phyloP scores from a whole-genome alignment of 2,797 vertebrate species.

The Pristis pectinata region DNA sequence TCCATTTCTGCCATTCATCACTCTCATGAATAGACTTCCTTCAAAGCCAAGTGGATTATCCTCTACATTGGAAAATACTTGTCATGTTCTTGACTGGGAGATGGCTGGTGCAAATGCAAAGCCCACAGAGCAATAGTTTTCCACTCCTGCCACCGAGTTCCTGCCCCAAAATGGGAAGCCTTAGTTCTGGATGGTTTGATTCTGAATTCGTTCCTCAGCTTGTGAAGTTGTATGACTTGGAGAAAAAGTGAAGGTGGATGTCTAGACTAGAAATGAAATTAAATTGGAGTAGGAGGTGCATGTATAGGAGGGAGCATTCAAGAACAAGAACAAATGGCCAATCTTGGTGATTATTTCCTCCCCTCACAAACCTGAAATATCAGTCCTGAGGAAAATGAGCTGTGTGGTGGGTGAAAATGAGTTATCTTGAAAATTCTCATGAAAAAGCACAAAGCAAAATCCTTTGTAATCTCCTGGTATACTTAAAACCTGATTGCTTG shows the following conservation, averaged over 20 bases:
- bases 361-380: too few species aligned
- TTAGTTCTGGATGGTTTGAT: not conserved
- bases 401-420: not conserved
- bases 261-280: not conserved
- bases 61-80: not conserved
- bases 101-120: not conserved
- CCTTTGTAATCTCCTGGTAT: not conserved
- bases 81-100: not conserved
- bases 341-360: not conserved
- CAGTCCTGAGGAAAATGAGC: not conserved
- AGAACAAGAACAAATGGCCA: not conserved
- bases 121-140: not conserved
- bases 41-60: not conserved
- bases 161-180: not conserved
- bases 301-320: too few species aligned
- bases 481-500: slow-evolving; percentile 17
- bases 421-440: not conserved
- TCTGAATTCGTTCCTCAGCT: not conserved
- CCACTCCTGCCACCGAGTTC: not conserved
- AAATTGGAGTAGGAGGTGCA: not conserved
- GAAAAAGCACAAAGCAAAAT: not conserved
- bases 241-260: not conserved
- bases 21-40: not conserved
- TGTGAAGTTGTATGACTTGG: too few species aligned
- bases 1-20: not conserved